phyloP scores from a whole-genome alignment of 2,113 vertebrate species.

The Pteronura brasiliensis region DNA sequence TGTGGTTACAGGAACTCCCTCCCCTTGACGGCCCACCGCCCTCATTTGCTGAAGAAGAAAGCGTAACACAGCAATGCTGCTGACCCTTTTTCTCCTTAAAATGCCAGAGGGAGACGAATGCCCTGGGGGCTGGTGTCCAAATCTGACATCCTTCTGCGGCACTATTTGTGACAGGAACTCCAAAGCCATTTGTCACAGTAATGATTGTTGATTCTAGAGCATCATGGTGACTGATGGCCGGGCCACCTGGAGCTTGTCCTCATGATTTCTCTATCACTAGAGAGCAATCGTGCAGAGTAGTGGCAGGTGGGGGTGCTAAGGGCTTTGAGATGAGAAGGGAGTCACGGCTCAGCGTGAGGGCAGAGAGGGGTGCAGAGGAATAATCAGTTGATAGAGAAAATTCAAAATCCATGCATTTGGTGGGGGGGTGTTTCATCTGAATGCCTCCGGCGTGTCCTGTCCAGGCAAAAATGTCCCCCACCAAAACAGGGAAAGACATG shows the following conservation, averaged over 20 bases:
- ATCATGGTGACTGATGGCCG: background rate
- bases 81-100: background rate
- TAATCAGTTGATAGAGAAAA: background rate
- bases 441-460: background rate
- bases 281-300: background rate
- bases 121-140: background rate
- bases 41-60: background rate
- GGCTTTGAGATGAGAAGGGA: background rate
- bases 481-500: accelerated
- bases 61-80: accelerated
- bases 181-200: conserved; percentile 12
- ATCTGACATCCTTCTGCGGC: background rate
- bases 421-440: background rate
- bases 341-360: background rate
- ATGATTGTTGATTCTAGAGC: background rate
- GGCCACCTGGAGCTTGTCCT: background rate
- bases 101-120: background rate
- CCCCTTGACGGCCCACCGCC: background rate
- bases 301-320: background rate
- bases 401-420: background rate
- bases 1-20: background rate
- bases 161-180: background rate
- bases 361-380: background rate
- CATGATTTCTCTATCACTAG: background rate
- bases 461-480: background rate